Evolutionary conservation across 2,113 vertebrate genomes (phyloP).

Genomic region (Geococcyx californianus): DNA sequence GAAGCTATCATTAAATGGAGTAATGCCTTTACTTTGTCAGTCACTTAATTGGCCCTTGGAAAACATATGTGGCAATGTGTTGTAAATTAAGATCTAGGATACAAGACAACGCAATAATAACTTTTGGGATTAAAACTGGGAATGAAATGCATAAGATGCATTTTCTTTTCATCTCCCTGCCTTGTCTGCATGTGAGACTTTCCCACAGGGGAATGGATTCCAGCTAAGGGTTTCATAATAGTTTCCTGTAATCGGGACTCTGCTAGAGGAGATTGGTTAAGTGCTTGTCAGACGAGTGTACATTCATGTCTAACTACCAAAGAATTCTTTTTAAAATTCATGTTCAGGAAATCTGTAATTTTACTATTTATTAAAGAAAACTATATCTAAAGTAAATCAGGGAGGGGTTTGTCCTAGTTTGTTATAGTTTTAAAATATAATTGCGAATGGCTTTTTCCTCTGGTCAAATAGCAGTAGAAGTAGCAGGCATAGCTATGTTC

Average conservation of each 20-base stretch:
- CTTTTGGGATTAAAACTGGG: not conserved
- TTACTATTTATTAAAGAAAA: not conserved
- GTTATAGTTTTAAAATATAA: not conserved
- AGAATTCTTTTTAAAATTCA: not conserved
- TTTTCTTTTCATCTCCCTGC: not conserved
- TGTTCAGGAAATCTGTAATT: not conserved
- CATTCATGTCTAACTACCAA: not conserved
- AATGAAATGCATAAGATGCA: not conserved
- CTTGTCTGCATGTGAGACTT: not conserved
- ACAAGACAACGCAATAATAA: not conserved
- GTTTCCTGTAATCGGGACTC: not conserved
- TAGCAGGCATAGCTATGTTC: not conserved
- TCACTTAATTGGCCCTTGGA: conserved; percentile 32
- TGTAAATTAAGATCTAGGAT: not conserved
- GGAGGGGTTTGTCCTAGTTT: not conserved
- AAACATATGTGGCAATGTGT: not conserved
- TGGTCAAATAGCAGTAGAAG: not conserved
- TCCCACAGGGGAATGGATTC: not conserved
- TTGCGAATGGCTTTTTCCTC: not conserved
- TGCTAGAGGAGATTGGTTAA: not conserved
- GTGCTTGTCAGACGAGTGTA: not conserved
- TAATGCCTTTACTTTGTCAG: conserved; percentile 17
- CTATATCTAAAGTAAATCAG: not conserved
- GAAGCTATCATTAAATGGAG: conserved; percentile 29
- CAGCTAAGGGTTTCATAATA: not conserved